A percentile compares a stretch with the other conserved stretches of the same genome.
phyloP scores from a whole-genome alignment of 2,888 invertebrate species.

The Prosopocoilus inquinatus region DNA sequence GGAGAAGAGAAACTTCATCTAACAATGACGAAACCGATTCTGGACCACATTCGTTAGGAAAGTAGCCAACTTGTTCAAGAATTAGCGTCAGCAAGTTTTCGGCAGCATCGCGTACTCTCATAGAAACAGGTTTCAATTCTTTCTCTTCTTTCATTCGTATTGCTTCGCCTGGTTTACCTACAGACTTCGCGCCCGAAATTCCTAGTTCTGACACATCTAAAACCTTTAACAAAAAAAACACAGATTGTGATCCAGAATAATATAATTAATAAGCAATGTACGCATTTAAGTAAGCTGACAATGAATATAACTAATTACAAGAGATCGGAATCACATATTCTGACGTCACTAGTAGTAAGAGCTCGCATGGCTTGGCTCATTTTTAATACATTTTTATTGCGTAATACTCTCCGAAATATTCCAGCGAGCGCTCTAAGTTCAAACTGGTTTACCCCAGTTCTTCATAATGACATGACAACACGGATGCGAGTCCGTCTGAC shows the following conservation, averaged over 20 bases:
- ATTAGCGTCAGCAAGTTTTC: conserved; percentile 90
- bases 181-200: conserved; percentile 91
- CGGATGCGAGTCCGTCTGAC: too few relatives aligned
- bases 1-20: conserved; percentile 81
- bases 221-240: conserved; percentile 30
- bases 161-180: conserved; percentile 83
- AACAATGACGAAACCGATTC: conserved; percentile 82
- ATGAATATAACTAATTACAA: not conserved
- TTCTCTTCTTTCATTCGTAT: conserved; percentile 94
- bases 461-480: too few relatives aligned
- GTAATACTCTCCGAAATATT: too few relatives aligned
- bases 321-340: too few relatives aligned
- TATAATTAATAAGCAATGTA: not conserved
- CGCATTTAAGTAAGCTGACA: not conserved
- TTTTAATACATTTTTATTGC: too few relatives aligned
- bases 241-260: not conserved
- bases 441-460: too few relatives aligned
- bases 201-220: conserved; percentile 97
- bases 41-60: conserved; percentile 80
- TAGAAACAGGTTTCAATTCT: conserved; percentile 93
- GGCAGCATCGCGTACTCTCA: conserved; percentile 96
- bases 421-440: too few relatives aligned
- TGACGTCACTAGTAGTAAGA: too few relatives aligned
- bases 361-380: too few relatives aligned
- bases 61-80: conserved; percentile 85